A percentile compares a stretch with the other conserved stretches of the same genome.
Conservation (phyloP, 2,113 vertebrate genomes). For the Galemys pyrenaicus region DNA sequence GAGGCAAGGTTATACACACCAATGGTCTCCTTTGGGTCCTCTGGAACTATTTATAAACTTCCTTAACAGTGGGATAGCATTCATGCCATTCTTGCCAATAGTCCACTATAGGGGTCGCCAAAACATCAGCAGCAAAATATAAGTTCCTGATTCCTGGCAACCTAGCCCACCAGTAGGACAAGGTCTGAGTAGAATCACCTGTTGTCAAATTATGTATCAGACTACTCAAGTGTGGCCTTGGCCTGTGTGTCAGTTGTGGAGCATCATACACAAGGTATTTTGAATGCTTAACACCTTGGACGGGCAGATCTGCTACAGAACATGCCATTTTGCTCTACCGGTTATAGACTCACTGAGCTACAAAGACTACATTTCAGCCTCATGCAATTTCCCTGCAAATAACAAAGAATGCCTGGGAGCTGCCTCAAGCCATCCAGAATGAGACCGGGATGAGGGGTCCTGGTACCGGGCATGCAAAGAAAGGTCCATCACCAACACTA, state of each 20-base stretch:
- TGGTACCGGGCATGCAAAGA: background rate
- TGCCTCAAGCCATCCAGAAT: background rate
- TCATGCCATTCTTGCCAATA: background rate
- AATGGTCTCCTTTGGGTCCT: conserved; percentile 26
- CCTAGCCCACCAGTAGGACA: background rate
- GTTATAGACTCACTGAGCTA: background rate
- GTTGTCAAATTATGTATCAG: background rate
- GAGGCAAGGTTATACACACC: background rate
- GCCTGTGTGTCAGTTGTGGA: background rate
- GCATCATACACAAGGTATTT: background rate
- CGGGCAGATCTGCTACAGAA: background rate
- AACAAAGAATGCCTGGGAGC: conserved; percentile 16
- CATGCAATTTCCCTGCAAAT: background rate
- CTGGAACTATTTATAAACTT: conserved; percentile 49
- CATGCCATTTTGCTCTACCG: background rate
- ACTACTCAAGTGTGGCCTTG: background rate
- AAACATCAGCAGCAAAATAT: background rate
- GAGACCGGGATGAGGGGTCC: background rate
- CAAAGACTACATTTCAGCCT: background rate
- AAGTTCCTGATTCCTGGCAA: background rate
- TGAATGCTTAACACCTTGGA: background rate
- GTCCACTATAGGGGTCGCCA: background rate
- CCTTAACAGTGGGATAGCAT: background rate
- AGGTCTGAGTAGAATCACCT: background rate
- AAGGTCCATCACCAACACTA: background rate